Evolutionary conservation across 2,888 invertebrate species (phyloP).

Genomic region (Periphyllus acericola): DNA sequence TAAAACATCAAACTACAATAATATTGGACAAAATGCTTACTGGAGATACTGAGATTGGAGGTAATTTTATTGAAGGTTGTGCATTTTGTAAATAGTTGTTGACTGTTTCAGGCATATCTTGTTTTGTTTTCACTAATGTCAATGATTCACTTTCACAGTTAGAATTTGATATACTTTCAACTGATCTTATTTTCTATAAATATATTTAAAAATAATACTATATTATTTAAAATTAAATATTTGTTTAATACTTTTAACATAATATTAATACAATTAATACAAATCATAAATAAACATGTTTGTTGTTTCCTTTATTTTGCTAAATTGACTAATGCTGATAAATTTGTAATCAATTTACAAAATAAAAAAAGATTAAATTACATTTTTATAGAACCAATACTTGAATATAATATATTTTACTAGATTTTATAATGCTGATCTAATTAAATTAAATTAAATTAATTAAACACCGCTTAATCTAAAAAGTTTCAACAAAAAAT

Average conservation of each 20-base stretch:
- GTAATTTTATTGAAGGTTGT: constrained; percentile 25
- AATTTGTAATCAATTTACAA: background rate
- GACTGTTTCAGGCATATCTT: constrained; percentile 43
- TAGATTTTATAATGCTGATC: background rate
- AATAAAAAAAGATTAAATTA: background rate
- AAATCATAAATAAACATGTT: background rate
- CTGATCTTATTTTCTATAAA: constrained; percentile 44
- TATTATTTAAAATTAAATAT: background rate
- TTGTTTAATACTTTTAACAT: background rate
- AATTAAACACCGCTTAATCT: background rate
- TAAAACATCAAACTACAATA: background rate
- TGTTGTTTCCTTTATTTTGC: background rate
- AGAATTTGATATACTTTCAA: constrained; percentile 43
- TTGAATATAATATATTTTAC: background rate
- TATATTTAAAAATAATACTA: background rate
- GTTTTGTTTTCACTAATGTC: constrained; percentile 34
- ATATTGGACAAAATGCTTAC: constrained; percentile 4
- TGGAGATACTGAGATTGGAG: constrained; percentile 23
- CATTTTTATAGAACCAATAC: background rate
- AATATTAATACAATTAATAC: background rate
- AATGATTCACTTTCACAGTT: constrained; percentile 34
- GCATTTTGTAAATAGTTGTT: constrained; percentile 44
- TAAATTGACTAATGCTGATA: background rate
- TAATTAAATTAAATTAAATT: background rate
- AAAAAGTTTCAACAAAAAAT: background rate